phyloP scores from a whole-genome alignment of 1,140 invertebrate species.

The Drosophila sp. region DNA sequence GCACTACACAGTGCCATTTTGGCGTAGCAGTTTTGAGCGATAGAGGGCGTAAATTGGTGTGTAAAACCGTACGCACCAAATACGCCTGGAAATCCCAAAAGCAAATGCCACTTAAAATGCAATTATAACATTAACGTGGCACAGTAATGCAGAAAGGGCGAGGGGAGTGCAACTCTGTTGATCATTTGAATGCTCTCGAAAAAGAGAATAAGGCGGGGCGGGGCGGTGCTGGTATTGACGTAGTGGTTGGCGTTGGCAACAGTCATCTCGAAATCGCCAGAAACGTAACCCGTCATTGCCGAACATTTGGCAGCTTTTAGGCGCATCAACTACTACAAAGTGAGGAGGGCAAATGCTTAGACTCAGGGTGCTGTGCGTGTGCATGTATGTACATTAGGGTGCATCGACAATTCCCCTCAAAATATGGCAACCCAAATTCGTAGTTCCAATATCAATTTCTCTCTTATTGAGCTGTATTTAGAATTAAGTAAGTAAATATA shows the following conservation, averaged over 20 bases:
- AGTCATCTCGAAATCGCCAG: background rate
- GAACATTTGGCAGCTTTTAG: background rate
- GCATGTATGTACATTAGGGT: no score
- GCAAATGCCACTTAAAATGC: slow-evolving; percentile 62
- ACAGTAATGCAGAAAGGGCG: background rate
- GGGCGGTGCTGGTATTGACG: background rate
- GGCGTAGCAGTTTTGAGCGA: background rate
- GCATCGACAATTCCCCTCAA: no score
- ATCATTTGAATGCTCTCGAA: background rate
- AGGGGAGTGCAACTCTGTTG: background rate
- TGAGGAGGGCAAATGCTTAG: no score
- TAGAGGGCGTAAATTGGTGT: background rate
- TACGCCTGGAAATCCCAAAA: slow-evolving; percentile 27
- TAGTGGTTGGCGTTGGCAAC: background rate
- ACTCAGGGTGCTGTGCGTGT: no score
- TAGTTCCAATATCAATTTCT: no score
- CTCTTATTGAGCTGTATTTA: no score
- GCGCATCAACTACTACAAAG: no score
- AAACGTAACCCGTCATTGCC: background rate
- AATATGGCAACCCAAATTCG: no score
- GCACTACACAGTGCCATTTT: no score
- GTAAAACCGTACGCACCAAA: background rate
- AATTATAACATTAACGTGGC: slow-evolving; percentile 53
- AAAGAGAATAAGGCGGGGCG: background rate
- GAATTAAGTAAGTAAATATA: no score